Evolutionary conservation across 2,797 vertebrate species (phyloP).

Genomic region (Artibeus jamaicensis): DNA sequence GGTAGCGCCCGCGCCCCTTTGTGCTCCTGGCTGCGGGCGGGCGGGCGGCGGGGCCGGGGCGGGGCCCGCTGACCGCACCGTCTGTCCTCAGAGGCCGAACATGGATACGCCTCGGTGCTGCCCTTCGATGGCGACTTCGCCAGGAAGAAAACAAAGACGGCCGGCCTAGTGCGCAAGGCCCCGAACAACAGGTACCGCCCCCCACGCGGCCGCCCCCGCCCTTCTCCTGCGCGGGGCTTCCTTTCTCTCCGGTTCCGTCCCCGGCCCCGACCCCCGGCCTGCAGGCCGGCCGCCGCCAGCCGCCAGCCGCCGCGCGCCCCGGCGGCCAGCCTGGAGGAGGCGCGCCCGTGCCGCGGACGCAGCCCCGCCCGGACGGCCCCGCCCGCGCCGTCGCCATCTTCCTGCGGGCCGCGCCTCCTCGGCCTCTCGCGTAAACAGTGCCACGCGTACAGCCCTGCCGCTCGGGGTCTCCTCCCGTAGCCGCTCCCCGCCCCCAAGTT

Average conservation of each 20-base stretch:
- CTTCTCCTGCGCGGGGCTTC: neutral
- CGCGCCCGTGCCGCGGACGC: conserved; percentile 11
- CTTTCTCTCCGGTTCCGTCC: conserved; percentile 74
- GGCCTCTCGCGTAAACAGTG: conserved; percentile 76
- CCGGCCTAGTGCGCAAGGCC: conserved; percentile 93
- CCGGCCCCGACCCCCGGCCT: neutral
- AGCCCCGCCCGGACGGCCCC: conserved; percentile 43
- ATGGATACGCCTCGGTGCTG: conserved; percentile 97
- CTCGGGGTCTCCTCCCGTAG: conserved; percentile 37
- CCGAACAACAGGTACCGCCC: conserved; percentile 93
- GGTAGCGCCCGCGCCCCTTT: conserved; percentile 84
- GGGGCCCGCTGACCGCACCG: conserved; percentile 64
- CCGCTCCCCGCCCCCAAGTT: conserved; percentile 3
- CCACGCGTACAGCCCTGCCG: conserved; percentile 74
- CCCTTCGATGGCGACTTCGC: conserved; percentile 95
- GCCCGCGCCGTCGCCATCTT: conserved; percentile 74
- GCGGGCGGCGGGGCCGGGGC: conserved; percentile 56
- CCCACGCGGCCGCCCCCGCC: conserved; percentile 75
- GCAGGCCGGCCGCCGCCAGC: conserved; percentile 58
- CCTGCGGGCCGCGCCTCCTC: conserved; percentile 74
- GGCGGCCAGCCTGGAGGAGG: conserved; percentile 72
- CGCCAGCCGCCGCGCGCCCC: conserved; percentile 41
- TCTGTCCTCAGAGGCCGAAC: conserved; percentile 93
- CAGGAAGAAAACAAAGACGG: conserved; percentile 96
- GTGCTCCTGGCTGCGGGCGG: conserved; percentile 69